Base-by-base conservation (phyloP, 2,888 invertebrate species). In the Arctia plantaginis region DNA sequence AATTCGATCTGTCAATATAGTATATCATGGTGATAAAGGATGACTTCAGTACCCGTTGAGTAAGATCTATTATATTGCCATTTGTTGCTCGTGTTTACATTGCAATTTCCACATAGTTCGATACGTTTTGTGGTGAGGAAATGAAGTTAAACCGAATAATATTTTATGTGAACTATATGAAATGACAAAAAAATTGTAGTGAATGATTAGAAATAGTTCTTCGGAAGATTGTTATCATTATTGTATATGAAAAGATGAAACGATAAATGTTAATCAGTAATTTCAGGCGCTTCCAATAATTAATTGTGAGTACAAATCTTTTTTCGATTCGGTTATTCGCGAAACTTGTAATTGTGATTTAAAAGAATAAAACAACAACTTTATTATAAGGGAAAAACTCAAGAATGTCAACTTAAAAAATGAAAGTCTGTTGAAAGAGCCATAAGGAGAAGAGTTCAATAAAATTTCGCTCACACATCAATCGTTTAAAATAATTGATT, bases 51-150 rank as follows among this genome's bases (percentile, higher is more conserved):
- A 81, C 83, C 85, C 82, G 80, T 88, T 86, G 85, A 83, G 87
- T 82, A 87, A 86, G 82, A 81, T 76, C 80, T 86, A 88, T 88
- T 88, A 88, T 88, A 82, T 85, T 84, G 86, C 80, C 84, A 89
- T 89, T 89, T 88, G 87, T 80, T 79, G 73, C 80, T 77, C 80
- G 82, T 82, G 80, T 84, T 87, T 82, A 80, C 82, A 86, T 87
- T 87, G 83, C 51, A 74, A 70, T 84, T 84, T 76, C 85, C 74
- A 76, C 83, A 81, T 82, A 83, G 85, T 81, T 80, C 84, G 85
- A 84, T 85, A 85, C 75, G 82, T 81, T 84, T 86, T 85, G 79
- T 84, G 73, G 80, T 88, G 85, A 87, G 79, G 85, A 82, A 88
- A 87, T 76, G 70, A 75, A 80, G 77, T 79, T 77, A 79, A 80